Base-by-base conservation (phyloP, 2,113 vertebrate species). In the Uropsilus gracilis region DNA sequence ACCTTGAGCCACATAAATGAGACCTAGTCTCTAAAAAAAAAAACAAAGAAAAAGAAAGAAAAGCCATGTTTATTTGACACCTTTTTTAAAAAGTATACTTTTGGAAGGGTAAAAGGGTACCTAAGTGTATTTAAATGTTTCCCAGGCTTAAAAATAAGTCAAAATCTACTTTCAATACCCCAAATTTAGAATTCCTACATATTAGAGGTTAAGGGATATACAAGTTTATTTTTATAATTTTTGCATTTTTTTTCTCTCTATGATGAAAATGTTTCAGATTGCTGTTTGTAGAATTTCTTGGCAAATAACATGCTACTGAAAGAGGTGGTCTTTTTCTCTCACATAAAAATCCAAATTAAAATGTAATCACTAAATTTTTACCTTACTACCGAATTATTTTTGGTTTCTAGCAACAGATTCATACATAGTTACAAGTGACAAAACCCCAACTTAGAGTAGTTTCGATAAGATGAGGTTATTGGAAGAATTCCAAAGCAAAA, bases 11-110 rank as follows among this genome's bases (percentile, higher is more conserved):
- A n/a, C n/a, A n/a, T n/a, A n/a, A n/a, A 3, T 1, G 14, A 48
- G n/a, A n/a, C n/a, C n/a, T n/a, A n/a, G n/a, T n/a, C n/a, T n/a
- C n/a, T n/a, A n/a, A n/a, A n/a, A n/a, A n/a, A n/a, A n/a, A n/a
- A n/a, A n/a, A n/a, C n/a, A n/a, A n/a, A n/a, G n/a, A n/a, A n/a
- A n/a, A n/a, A 4, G 17, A 53, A 53, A 17, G 50, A 53, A 53
- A 53, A 53, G 17, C 17, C 50, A 53, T 53, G 28, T 59, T 72
- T 88, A 83, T 34, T 90, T 72, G 53, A 87, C 42, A 91, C 71
- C 90, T 84, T 5, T 89, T 87, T 86, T 87, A 93, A 68, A 37
- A 92, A 86, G 83, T 86, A 24, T 37, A 66, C 18, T 82, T 81
- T 72, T 81, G 28, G 9, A 3, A 30, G 3, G 24, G 3, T 24